Conservation (phyloP, 2,113 vertebrate genomes). For the Abramis brama region DNA sequence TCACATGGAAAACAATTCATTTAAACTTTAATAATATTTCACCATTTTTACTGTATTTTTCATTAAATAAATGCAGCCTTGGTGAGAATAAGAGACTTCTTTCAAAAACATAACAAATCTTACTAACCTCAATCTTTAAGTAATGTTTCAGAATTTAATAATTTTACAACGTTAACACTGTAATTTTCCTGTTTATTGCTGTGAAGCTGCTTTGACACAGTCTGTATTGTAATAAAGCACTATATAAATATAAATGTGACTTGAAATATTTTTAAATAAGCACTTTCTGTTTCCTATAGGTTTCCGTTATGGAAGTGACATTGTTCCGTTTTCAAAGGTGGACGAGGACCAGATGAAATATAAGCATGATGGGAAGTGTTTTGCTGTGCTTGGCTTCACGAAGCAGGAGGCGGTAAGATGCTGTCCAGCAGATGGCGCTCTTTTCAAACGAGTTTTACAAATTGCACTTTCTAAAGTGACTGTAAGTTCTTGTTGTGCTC, state of each 20-base stretch:
- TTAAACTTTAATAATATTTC: too few relatives aligned
- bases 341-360: slow-evolving; percentile 99
- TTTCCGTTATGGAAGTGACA: slow-evolving; percentile 94
- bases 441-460: slow-evolving; percentile 14
- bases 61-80: too few relatives aligned
- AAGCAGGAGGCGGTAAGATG: slow-evolving; percentile 80
- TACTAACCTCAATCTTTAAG: too few relatives aligned
- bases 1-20: too few relatives aligned
- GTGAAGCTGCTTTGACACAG: background rate
- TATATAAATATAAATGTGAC: background rate
- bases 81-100: too few relatives aligned
- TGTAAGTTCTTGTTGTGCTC: background rate
- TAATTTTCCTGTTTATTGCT: background rate
- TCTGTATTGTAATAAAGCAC: background rate
- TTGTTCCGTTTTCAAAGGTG: slow-evolving; percentile 95
- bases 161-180: background rate
- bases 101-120: too few relatives aligned
- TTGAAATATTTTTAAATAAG: background rate
- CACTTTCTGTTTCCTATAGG: slow-evolving; percentile 71
- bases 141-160: background rate
- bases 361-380: slow-evolving; percentile 90
- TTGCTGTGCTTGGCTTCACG: slow-evolving; percentile 91
- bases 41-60: too few relatives aligned
- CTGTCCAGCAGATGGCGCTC: slow-evolving; percentile 40
- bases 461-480: background rate